Evolutionary conservation across 1,140 invertebrate species (phyloP).

Genomic region (Pantala flavescens): DNA sequence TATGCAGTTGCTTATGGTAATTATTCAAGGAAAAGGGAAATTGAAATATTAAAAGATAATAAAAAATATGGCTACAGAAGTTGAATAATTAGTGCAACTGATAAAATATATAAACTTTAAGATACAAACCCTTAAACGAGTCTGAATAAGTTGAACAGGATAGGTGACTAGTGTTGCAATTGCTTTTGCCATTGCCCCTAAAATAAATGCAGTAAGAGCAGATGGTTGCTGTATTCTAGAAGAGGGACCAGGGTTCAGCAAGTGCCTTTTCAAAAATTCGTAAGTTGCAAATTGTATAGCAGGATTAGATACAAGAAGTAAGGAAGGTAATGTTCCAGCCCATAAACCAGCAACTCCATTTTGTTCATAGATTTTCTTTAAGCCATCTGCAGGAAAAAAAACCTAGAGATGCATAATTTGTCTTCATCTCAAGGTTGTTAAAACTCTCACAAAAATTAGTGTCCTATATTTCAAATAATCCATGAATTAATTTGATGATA

Average conservation of each 20-base stretch:
- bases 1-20: too few species aligned
- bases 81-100: too few species aligned
- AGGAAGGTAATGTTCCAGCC: conserved; percentile 71
- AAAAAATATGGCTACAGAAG: too few species aligned
- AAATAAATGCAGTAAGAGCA: conserved; percentile 41
- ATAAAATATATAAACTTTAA: conserved; percentile 9
- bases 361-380: conserved; percentile 34
- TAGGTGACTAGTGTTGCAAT: conserved; percentile 76
- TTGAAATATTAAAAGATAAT: too few species aligned
- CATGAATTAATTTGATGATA: too few species aligned
- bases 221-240: conserved; percentile 38
- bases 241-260: conserved; percentile 30
- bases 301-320: conserved; percentile 75
- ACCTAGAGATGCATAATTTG: too few species aligned
- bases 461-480: background rate
- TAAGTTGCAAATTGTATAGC: conserved; percentile 88
- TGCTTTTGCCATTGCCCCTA: conserved; percentile 70
- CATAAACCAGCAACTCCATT: conserved; percentile 54
- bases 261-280: conserved; percentile 64
- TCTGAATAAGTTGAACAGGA: conserved; percentile 78
- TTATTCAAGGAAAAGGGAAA: too few species aligned
- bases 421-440: background rate
- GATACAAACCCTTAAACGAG: conserved; percentile 54
- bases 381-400: conserved; percentile 36
- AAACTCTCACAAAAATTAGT: background rate